Percentiles rank a stretch among this genome's conserved stretches.
These are phyloP conservation scores for Dendroctonus ponderosae DNA, from an alignment of 1,140 invertebrate genomes.

Conservation along the genomic window DNA sequence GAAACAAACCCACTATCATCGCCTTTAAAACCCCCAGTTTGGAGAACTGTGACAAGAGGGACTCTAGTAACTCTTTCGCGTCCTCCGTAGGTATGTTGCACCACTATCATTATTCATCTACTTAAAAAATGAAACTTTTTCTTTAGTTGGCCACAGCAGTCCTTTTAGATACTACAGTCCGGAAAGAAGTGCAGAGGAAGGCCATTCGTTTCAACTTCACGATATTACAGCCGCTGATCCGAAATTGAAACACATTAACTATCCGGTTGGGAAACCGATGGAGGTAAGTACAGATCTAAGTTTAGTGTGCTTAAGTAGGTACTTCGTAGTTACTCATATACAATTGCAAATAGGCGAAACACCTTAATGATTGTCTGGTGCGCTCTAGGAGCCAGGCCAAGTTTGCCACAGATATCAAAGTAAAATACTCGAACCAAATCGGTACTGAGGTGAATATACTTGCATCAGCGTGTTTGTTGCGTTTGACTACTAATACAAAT, in stretches of 20 bases:
- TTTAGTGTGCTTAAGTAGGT: too few relatives aligned
- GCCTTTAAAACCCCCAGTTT: conserved; percentile 77
- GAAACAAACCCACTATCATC: conserved; percentile 82
- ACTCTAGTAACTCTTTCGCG: conserved; percentile 56
- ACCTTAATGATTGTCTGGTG: conserved; percentile 3
- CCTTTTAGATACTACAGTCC: conserved; percentile 32
- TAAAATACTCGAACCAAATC: conserved; percentile 25
- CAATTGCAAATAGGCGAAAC: not conserved
- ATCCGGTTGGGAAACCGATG: conserved; percentile 74
- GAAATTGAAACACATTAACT: conserved; percentile 57
- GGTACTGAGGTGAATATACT: conserved; percentile 34
- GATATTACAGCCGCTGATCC: conserved; percentile 44
- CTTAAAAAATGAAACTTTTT: not conserved
- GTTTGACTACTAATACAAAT: too few relatives aligned
- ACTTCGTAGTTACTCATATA: conserved; percentile 8
- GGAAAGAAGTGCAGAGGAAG: conserved; percentile 57
- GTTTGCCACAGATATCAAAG: conserved; percentile 21
- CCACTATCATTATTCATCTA: conserved; percentile 7
- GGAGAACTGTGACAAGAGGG: conserved; percentile 63
- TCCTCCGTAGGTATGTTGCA: conserved; percentile 53
- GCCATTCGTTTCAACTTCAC: conserved; percentile 42
- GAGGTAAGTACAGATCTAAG: conserved; percentile 62
- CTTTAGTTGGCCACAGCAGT: conserved; percentile 7
- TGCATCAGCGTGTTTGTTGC: conserved; percentile 1
- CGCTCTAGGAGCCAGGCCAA: conserved; percentile 27